Conservation (phyloP, 2,113 vertebrate species). For the human (Homo sapiens) region GRCh38 chr9:101406001-101406500, state of each 20-base stretch:
- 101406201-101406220: neutral
- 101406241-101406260: neutral
- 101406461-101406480: neutral
- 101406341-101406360: neutral
- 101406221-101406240: neutral
- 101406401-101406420: neutral
- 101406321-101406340: neutral
- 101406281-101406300: constrained; percentile 3
- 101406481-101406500: neutral
- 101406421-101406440: neutral
- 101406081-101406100: neutral
- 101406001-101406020: no score
- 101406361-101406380: neutral
- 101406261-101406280: constrained; percentile 7
- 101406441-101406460: constrained; percentile 11
- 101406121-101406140: constrained; percentile 11
- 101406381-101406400: neutral
- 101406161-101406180: neutral
- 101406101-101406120: constrained; percentile 11
- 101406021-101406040: no score
- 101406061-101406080: no score
- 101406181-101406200: neutral
- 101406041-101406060: no score
- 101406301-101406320: neutral
- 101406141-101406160: constrained; percentile 17